phyloP scores from a whole-genome alignment of 1,140 invertebrate genomes.

The Micrasema longulum region DNA sequence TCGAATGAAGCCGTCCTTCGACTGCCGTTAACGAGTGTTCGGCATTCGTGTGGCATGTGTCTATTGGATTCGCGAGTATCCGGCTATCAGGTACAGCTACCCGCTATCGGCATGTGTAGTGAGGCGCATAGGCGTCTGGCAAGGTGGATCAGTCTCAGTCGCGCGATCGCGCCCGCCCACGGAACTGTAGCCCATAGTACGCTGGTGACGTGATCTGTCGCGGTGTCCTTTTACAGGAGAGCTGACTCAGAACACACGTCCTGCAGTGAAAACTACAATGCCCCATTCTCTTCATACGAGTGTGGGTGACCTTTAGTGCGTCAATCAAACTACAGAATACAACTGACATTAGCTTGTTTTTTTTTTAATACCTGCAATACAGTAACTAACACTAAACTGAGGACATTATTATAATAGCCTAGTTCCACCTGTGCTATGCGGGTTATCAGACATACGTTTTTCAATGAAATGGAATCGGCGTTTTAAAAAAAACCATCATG shows the following conservation, averaged over 20 bases:
- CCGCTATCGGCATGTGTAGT: background rate
- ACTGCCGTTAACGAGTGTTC: no score
- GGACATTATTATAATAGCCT: no score
- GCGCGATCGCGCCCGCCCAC: conserved; percentile 24
- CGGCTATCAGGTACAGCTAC: background rate
- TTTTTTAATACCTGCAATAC: no score
- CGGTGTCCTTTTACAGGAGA: conserved; percentile 8
- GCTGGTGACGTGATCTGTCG: conserved; percentile 16
- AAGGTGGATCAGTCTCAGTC: conserved; percentile 24
- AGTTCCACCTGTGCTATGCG: no score
- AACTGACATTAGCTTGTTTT: background rate
- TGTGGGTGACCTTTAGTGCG: conserved; percentile 3
- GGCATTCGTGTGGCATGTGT: no score
- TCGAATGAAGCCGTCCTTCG: no score
- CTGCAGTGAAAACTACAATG: no score
- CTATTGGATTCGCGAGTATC: background rate
- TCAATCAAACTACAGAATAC: conserved; percentile 16
- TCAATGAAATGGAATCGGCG: no score
- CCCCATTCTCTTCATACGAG: background rate
- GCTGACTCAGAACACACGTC: no score
- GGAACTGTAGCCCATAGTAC: background rate
- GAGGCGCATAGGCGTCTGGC: conserved; percentile 19
- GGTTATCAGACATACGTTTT: no score
- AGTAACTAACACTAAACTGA: no score
- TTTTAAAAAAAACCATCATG: no score